A percentile compares a stretch with the other conserved stretches of the same genome.
phyloP scores from a whole-genome alignment of 2,797 vertebrate genomes.

The Aulostomus chinensis region DNA sequence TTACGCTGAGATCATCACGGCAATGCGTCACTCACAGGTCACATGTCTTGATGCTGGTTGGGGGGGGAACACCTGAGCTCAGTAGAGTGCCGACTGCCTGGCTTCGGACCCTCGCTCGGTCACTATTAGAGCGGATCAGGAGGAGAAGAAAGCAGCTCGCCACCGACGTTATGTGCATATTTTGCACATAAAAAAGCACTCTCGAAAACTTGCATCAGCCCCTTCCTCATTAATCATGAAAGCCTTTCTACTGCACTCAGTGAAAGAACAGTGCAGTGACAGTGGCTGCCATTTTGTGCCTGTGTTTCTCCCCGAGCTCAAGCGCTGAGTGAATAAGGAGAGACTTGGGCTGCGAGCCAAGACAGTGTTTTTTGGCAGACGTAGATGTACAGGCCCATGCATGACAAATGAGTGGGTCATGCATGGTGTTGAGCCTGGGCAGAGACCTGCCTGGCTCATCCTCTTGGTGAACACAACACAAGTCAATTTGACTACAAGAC shows the following conservation, averaged over 20 bases:
- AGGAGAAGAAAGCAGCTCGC: neutral
- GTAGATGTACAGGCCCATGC: constrained; percentile 42
- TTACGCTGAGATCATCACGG: too few relatives aligned
- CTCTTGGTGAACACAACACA: constrained; percentile 52
- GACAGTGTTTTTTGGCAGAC: constrained; percentile 59
- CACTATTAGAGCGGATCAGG: neutral
- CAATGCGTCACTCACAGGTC: too few relatives aligned
- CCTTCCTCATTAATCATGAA: constrained; percentile 10
- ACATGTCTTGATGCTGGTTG: too few relatives aligned
- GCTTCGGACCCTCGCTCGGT: neutral
- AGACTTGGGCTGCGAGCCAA: constrained; percentile 58
- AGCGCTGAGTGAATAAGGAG: constrained; percentile 51
- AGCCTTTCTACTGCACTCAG: constrained; percentile 12
- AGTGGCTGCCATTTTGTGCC: constrained; percentile 69
- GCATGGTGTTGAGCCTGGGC: constrained; percentile 44
- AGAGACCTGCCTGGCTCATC: constrained; percentile 50
- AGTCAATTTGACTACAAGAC: constrained; percentile 68
- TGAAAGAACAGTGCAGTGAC: constrained; percentile 29
- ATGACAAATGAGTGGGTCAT: constrained; percentile 73
- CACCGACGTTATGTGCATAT: neutral
- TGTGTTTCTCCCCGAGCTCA: constrained; percentile 24
- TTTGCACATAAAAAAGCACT: neutral
- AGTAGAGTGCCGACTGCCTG: too few relatives aligned
- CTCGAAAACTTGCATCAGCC: neutral
- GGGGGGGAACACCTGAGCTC: too few relatives aligned